Conservation (phyloP, 2,797 vertebrate genomes). For the Syndactyla subalaris region DNA sequence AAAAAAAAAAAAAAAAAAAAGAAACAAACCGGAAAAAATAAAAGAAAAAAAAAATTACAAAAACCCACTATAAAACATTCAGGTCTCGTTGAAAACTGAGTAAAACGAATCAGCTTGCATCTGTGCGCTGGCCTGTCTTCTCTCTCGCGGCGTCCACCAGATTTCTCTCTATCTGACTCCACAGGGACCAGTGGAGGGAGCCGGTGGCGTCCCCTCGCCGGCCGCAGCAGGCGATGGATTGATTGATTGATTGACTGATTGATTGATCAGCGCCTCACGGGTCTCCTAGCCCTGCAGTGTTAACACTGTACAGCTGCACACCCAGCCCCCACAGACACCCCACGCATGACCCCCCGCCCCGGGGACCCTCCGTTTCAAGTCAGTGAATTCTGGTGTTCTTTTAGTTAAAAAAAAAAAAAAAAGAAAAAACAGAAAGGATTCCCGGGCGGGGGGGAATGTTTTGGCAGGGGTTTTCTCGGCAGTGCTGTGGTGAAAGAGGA, state of each 20-base stretch:
- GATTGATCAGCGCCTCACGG: not conserved
- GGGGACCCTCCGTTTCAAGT: not conserved
- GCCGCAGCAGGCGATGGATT: not conserved
- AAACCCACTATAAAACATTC: slow-evolving; percentile 80
- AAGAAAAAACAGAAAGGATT: not conserved
- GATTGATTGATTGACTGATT: not conserved
- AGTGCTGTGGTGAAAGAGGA: not conserved
- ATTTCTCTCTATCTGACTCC: not conserved
- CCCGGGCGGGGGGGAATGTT: not conserved
- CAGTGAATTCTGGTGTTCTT: not conserved
- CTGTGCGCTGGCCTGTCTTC: slow-evolving; percentile 10
- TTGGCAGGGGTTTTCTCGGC: not conserved
- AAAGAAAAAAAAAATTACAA: slow-evolving; percentile 60
- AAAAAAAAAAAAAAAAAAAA: slow-evolving; percentile 26
- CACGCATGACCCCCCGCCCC: accelerated
- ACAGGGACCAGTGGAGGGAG: slow-evolving; percentile 21
- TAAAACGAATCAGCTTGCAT: slow-evolving; percentile 65
- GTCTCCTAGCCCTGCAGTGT: not conserved
- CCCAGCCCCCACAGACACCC: accelerated
- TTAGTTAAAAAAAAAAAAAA: not conserved
- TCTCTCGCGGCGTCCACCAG: not conserved
- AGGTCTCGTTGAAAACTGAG: slow-evolving; percentile 73
- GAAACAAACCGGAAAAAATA: slow-evolving; percentile 57
- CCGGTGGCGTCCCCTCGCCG: not conserved
- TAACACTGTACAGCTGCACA: not conserved